A percentile compares a stretch with the other conserved stretches of the same genome.
These are phyloP conservation scores for Diaperis boleti DNA, from an alignment of 2,888 invertebrate genomes.

Conservation along the genomic window DNA sequence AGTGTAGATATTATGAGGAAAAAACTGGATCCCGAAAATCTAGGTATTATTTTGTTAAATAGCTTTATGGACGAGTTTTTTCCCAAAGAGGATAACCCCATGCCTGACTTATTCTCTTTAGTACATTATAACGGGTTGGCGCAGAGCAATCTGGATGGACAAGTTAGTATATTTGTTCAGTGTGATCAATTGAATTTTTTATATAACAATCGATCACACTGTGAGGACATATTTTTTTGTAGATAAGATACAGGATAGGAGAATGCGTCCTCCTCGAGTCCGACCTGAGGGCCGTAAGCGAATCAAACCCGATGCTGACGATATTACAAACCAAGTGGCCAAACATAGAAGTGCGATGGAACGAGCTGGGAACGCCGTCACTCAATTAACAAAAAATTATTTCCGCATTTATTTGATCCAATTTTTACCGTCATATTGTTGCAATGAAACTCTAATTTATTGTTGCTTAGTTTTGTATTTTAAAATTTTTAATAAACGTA, in stretches of 20 bases:
- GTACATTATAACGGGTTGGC: conserved; percentile 94
- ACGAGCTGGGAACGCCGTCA: conserved; percentile 81
- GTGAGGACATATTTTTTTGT: conserved; percentile 39
- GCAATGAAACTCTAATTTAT: conserved; percentile 28
- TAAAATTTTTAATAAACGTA: conserved; percentile 31
- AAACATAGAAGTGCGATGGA: conserved; percentile 93
- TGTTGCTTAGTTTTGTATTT: conserved; percentile 35
- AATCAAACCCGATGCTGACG: conserved; percentile 89
- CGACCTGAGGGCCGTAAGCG: conserved; percentile 85
- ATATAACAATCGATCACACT: background rate
- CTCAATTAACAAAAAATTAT: conserved; percentile 72
- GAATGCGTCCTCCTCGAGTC: conserved; percentile 88
- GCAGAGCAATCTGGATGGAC: conserved; percentile 82
- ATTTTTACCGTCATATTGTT: conserved; percentile 25
- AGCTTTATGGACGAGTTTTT: conserved; percentile 97
- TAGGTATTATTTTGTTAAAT: conserved; percentile 90
- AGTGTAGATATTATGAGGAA: conserved; percentile 92
- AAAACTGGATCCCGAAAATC: conserved; percentile 89
- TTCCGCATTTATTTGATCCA: conserved; percentile 31
- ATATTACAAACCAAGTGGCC: conserved; percentile 98
- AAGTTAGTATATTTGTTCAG: conserved; percentile 69
- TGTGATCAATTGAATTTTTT: too few species aligned
- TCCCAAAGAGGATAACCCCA: conserved; percentile 83
- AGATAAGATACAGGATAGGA: conserved; percentile 83
- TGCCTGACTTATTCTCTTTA: conserved; percentile 88